Evolutionary conservation across 2,797 vertebrate genomes (phyloP).

Genomic region (Gymnoscopelus microlampas): DNA sequence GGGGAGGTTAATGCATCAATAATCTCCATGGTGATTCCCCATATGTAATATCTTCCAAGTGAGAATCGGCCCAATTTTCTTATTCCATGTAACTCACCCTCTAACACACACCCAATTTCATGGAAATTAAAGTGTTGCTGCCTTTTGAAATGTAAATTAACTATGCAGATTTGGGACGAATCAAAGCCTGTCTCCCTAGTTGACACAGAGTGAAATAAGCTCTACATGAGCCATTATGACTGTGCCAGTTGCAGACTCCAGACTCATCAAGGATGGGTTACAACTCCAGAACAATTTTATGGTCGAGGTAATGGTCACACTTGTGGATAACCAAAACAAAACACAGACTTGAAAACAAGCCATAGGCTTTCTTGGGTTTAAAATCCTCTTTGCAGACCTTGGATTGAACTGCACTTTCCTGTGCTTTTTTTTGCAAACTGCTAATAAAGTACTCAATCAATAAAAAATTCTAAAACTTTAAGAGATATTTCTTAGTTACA

Average conservation of each 20-base stretch:
- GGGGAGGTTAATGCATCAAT: slow-evolving; percentile 14
- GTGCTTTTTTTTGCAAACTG: too few species aligned
- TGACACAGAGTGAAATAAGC: slow-evolving; percentile 67
- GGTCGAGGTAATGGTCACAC: slow-evolving; percentile 23
- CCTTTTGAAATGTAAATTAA: slow-evolving; percentile 80
- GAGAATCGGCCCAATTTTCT: slow-evolving; percentile 48
- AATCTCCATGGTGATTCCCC: slow-evolving; percentile 56
- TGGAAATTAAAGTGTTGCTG: slow-evolving; percentile 75
- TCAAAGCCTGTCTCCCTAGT: slow-evolving; percentile 70
- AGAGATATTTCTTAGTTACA: slow-evolving; percentile 34
- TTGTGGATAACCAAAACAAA: slow-evolving; percentile 51
- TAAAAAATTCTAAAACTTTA: too few species aligned
- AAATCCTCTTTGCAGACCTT: not conserved
- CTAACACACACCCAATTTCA: slow-evolving; percentile 75
- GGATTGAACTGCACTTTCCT: too few species aligned
- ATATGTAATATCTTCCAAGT: slow-evolving; percentile 39
- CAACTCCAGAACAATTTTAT: slow-evolving; percentile 48
- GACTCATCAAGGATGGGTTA: slow-evolving; percentile 66
- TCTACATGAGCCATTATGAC: slow-evolving; percentile 62
- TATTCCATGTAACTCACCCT: slow-evolving; percentile 56
- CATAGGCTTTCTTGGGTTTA: not conserved
- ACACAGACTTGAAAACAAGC: slow-evolving; percentile 20
- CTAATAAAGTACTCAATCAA: too few species aligned
- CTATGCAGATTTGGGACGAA: slow-evolving; percentile 75
- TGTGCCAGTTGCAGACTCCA: slow-evolving; percentile 58